Percentiles rank a stretch among this genome's conserved stretches.
phyloP scores from a whole-genome alignment of 2,888 invertebrate genomes.

The Hydrotaea cyrtoneurina region DNA sequence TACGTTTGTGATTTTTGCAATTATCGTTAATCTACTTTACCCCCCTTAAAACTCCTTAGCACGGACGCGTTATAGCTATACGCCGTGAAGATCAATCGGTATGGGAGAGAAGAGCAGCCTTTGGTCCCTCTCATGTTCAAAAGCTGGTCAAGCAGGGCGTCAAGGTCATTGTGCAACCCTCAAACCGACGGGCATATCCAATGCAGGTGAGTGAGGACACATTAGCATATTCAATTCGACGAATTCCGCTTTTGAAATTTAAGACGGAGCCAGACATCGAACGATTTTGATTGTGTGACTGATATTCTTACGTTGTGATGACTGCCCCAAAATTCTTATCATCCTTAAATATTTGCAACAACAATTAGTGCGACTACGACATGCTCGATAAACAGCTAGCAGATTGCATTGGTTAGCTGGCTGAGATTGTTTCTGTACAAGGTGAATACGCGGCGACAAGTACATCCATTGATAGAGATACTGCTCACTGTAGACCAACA shows the following conservation, averaged over 20 bases:
- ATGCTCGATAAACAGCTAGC: neutral
- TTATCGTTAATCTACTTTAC: neutral
- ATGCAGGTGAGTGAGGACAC: conserved; percentile 86
- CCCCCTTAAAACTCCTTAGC: conserved; percentile 79
- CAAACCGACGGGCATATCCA: conserved; percentile 98
- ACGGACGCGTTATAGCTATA: conserved; percentile 89
- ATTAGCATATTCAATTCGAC: too few species aligned
- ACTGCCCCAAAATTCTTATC: conserved; percentile 33
- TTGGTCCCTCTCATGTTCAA: conserved; percentile 95
- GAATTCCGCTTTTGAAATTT: too few species aligned
- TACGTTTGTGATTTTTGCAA: neutral
- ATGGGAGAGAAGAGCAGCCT: conserved; percentile 97
- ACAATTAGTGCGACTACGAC: conserved; percentile 1
- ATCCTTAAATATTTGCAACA: conserved; percentile 36
- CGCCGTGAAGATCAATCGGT: conserved; percentile 96
- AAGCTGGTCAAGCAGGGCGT: conserved; percentile 93
- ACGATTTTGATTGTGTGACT: neutral
- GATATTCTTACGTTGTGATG: neutral
- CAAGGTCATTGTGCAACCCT: conserved; percentile 98
- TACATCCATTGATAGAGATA: neutral
- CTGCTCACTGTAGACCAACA: too few species aligned
- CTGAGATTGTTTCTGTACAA: conserved; percentile 50
- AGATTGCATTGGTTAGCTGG: neutral
- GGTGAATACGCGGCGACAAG: conserved; percentile 10
- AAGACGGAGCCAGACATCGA: neutral